A percentile compares a stretch with the other conserved stretches of the same genome.
phyloP scores from a whole-genome alignment of 2,888 invertebrate species.

The Trilocha varians region DNA sequence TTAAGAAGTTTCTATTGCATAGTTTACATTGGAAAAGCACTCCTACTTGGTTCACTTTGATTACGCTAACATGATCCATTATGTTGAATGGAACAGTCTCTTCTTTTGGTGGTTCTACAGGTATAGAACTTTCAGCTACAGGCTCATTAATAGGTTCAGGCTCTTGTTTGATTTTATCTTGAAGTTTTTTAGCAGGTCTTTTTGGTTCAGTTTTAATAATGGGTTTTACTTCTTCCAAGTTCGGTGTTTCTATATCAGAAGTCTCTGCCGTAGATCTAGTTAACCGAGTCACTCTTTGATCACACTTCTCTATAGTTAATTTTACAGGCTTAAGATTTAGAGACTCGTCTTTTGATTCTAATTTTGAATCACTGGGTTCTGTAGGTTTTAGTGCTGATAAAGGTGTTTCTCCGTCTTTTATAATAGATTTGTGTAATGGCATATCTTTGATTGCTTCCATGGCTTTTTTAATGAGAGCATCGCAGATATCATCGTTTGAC shows the following conservation, averaged over 20 bases:
- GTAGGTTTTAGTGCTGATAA: slow-evolving; percentile 11
- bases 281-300: slow-evolving; percentile 5
- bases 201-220: not conserved
- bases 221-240: slow-evolving; percentile 3
- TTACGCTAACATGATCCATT: slow-evolving; percentile 57
- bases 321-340: slow-evolving; percentile 25
- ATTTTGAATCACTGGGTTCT: slow-evolving; percentile 10
- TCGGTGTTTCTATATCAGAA: slow-evolving; percentile 2
- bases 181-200: slow-evolving; percentile 3
- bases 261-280: slow-evolving; percentile 8
- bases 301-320: slow-evolving; percentile 18
- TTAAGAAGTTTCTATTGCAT: slow-evolving; percentile 61
- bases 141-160: slow-evolving; percentile 8
- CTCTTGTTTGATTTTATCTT: slow-evolving; percentile 4
- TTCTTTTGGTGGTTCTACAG: slow-evolving; percentile 17
- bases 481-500: slow-evolving; percentile 63
- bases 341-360: slow-evolving; percentile 11
- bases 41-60: slow-evolving; percentile 63
- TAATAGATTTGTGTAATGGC: slow-evolving; percentile 16
- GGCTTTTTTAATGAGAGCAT: slow-evolving; percentile 60
- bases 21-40: slow-evolving; percentile 60
- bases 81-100: slow-evolving; percentile 37
- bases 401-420: slow-evolving; percentile 20
- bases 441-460: slow-evolving; percentile 55
- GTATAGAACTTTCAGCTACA: slow-evolving; percentile 11